Evolutionary conservation across 2,888 invertebrate species (phyloP).

Genomic region (Machimus atricapillus): DNA sequence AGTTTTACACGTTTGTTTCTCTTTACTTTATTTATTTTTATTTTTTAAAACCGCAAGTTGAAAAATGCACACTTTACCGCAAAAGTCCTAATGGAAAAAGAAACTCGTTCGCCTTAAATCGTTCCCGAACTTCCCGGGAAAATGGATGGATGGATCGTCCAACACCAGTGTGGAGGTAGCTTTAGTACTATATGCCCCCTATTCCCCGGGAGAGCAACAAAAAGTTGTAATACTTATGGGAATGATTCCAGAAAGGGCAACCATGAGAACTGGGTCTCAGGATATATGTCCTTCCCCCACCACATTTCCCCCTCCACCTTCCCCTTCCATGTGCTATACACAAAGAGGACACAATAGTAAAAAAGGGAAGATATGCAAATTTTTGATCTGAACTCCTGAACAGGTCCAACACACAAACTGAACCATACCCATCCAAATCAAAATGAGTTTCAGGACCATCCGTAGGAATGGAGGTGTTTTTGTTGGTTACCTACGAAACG

Average conservation of each 20-base stretch:
- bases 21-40: neutral
- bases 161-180: neutral
- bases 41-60: neutral
- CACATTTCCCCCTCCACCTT: neutral
- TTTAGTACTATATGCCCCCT: neutral
- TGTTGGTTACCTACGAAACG: neutral
- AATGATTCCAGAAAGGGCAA: neutral
- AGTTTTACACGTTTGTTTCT: slow-evolving; percentile 18
- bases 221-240: neutral
- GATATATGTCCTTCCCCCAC: neutral
- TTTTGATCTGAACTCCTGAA: neutral
- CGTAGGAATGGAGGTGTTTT: neutral
- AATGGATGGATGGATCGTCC: neutral
- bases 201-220: neutral
- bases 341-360: neutral
- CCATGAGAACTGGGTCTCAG: neutral
- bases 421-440: neutral
- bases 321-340: neutral
- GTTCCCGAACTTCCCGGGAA: neutral
- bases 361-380: neutral
- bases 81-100: neutral
- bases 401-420: neutral
- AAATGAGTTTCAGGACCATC: neutral
- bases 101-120: neutral
- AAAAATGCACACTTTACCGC: slow-evolving; percentile 39